Evolutionary conservation across 2,888 invertebrate genomes (phyloP), one percentile per base, ranked within the genome.

Genomic region (Drosophila setosimentum): DNA sequence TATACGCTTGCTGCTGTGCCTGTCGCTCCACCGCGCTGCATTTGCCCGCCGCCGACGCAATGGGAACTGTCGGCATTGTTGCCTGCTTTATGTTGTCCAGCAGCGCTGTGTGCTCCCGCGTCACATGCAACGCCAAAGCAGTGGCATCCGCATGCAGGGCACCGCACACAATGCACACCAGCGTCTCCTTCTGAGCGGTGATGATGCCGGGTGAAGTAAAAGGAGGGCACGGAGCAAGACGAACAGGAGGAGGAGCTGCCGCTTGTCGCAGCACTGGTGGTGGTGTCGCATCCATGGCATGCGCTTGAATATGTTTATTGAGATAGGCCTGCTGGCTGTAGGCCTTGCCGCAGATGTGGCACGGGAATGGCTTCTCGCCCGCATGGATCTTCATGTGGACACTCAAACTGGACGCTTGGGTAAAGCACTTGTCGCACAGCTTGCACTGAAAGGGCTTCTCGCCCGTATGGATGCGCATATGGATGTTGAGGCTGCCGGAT

Each of bases 371-470:
- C 68, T 92, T 93, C 69, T 92, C 91, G 13, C 92, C 92, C 1
- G 92, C 90, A 70, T 93, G 93, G 40, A 93, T 92, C 86, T 93
- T 93, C 92, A 93, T 91, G 71, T 93, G 93, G 1, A 93, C 93
- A 67, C 93, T 92, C 18, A 93, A 76, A 55, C 93, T 93, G 55
- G 93, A 93, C 11, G 93, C 93, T 76, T 93, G 93, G 1, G 93
- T 93, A 70, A 93, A 93, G 57, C 92, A 91, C 80, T 93, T 93
- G 53, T 92, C 91, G 77, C 93, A 93, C 7, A 92, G 76, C 76
- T 93, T 93, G 76, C 93, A 93, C 64, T 92, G 91, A 66, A 93
- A 93, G 0, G 93, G 93, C 64, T 92, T 92, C 65, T 93, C 93
- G 7, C 93, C 93, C 0, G 93, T 93, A 57, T 93, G 93, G 30